A percentile compares a stretch with the other conserved stretches of the same genome.
phyloP scores from a whole-genome alignment of 2,113 vertebrate genomes.

The Planiliza haematocheilus region DNA sequence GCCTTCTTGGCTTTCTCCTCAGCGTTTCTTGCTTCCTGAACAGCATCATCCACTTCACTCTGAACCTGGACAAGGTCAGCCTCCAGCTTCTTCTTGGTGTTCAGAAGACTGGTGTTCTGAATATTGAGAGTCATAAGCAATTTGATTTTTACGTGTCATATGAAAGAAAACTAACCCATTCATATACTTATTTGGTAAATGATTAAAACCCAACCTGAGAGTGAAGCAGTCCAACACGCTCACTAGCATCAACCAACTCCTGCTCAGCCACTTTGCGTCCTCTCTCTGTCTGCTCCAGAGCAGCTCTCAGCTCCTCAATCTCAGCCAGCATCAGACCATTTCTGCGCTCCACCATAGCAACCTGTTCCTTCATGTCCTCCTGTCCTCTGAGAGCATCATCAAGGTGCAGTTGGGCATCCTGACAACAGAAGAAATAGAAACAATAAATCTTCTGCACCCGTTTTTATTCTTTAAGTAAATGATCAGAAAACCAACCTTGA shows the following conservation, averaged over 20 bases:
- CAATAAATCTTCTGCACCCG: neutral
- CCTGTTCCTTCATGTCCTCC: constrained; percentile 89
- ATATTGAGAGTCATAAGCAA: neutral
- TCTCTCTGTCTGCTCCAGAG: constrained; percentile 55
- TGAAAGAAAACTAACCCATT: too few species aligned
- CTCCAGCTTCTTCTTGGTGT: constrained; percentile 29
- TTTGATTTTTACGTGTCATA: too few species aligned
- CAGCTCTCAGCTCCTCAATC: constrained; percentile 30
- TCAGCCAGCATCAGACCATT: neutral
- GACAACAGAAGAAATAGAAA: neutral
- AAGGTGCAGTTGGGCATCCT: constrained; percentile 89
- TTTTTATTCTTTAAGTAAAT: neutral
- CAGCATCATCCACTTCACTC: too few species aligned
- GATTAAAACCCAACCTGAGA: constrained; percentile 82
- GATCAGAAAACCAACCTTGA: constrained; percentile 75
- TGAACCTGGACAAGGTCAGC: too few species aligned
- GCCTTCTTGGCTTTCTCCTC: constrained; percentile 94
- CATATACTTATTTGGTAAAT: neutral
- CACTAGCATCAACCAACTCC: constrained; percentile 87
- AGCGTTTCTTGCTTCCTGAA: neutral
- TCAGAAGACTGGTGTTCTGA: constrained; percentile 55
- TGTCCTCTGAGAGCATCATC: constrained; percentile 86
- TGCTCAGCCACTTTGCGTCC: constrained; percentile 43
- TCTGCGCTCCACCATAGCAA: constrained; percentile 35
- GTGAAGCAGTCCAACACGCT: constrained; percentile 90